These are phyloP conservation scores for Alouatta palliata DNA, from an alignment of 2,113 vertebrate genomes.

Conservation along the genomic window DNA sequence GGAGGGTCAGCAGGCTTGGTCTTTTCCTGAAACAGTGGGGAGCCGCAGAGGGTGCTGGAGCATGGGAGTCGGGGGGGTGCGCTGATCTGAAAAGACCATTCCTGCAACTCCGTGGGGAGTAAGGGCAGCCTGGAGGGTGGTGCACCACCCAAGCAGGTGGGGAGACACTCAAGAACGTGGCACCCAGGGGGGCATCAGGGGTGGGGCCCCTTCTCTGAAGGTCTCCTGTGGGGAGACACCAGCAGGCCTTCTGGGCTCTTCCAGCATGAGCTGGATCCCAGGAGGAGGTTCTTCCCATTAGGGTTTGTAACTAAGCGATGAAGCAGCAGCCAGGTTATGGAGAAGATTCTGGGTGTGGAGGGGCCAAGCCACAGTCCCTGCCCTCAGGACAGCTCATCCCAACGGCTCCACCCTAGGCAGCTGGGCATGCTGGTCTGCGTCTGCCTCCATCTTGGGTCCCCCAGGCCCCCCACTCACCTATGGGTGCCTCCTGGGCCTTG, in stretches of 20 bases:
- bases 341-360: neutral
- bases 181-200: rapidly evolving
- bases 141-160: rapidly evolving
- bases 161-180: rapidly evolving
- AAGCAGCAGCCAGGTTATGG: too few species aligned
- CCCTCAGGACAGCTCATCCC: neutral
- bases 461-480: rapidly evolving
- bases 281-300: too few species aligned
- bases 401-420: neutral
- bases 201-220: neutral
- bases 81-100: rapidly evolving
- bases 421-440: neutral
- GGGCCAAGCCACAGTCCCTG: rapidly evolving
- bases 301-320: neutral
- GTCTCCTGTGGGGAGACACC: neutral
- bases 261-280: too few species aligned
- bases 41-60: neutral
- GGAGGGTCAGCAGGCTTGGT: too few species aligned
- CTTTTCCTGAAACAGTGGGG: neutral
- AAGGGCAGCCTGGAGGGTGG: rapidly evolving
- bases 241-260: neutral
- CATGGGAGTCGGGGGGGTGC: rapidly evolving
- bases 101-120: rapidly evolving
- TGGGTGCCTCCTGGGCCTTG: rapidly evolving
- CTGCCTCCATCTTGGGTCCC: neutral